Evolutionary conservation across 2,888 invertebrate species (phyloP).

Genomic region (Parnassius orleans): DNA sequence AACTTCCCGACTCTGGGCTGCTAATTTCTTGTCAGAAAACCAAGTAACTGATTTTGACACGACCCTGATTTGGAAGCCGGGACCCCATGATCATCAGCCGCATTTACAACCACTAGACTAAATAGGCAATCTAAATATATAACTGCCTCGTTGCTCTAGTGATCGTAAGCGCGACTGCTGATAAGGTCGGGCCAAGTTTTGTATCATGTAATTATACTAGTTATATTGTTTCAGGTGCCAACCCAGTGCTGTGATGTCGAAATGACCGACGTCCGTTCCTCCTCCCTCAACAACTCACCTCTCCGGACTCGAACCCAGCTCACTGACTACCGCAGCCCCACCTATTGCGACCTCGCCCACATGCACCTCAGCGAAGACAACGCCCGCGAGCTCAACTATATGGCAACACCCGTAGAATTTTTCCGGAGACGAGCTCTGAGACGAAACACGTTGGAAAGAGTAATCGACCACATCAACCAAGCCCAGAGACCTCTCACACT

Average conservation of each 20-base stretch:
- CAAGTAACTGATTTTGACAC: too few species aligned
- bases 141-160: too few species aligned
- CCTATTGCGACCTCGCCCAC: slow-evolving; percentile 52
- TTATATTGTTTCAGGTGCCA: slow-evolving; percentile 51
- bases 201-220: too few species aligned
- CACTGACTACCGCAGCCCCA: slow-evolving; percentile 53
- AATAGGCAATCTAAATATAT: too few species aligned
- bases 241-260: slow-evolving; percentile 63
- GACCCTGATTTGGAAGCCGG: too few species aligned
- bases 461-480: slow-evolving; percentile 48
- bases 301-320: slow-evolving; percentile 35
- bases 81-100: too few species aligned
- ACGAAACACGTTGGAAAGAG: slow-evolving; percentile 51
- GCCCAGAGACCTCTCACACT: slow-evolving; percentile 52
- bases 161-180: too few species aligned
- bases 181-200: too few species aligned
- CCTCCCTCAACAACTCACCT: slow-evolving; percentile 47
- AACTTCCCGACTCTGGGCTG: too few species aligned
- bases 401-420: slow-evolving; percentile 53
- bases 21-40: too few species aligned
- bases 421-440: slow-evolving; percentile 43
- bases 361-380: slow-evolving; percentile 40
- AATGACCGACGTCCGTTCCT: slow-evolving; percentile 50
- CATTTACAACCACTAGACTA: too few species aligned
- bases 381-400: slow-evolving; percentile 54